phyloP scores from a whole-genome alignment of 2,888 invertebrate species.

The Drosophila stalkeri region DNA sequence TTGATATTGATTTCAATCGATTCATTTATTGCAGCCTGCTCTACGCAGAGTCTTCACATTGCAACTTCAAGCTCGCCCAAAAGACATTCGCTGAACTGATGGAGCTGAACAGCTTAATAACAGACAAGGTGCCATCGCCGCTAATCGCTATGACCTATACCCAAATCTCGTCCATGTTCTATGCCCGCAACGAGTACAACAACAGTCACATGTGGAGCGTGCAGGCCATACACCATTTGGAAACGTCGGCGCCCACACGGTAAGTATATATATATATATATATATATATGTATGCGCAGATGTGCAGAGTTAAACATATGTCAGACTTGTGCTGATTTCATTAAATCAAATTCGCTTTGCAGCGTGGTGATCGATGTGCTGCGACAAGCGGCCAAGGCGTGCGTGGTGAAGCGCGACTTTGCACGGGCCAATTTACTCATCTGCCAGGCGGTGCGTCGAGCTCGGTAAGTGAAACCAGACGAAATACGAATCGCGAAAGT shows the following conservation, averaged over 20 bases:
- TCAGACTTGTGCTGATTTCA: neutral
- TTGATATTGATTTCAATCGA: neutral
- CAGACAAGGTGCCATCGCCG: conserved; percentile 83
- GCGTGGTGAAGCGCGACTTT: conserved; percentile 95
- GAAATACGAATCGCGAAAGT: neutral
- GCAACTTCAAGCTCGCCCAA: conserved; percentile 91
- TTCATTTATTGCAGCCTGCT: conserved; percentile 88
- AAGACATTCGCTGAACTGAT: conserved; percentile 89
- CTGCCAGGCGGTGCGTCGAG: conserved; percentile 90
- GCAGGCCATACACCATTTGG: conserved; percentile 90
- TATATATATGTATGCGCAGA: neutral
- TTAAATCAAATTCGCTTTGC: conserved; percentile 2
- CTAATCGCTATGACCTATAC: conserved; percentile 91
- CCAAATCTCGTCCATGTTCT: conserved; percentile 93
- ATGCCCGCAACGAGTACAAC: conserved; percentile 94
- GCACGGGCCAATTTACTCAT: conserved; percentile 92
- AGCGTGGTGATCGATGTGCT: conserved; percentile 92
- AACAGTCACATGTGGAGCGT: conserved; percentile 92
- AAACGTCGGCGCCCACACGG: conserved; percentile 88
- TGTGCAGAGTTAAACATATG: neutral
- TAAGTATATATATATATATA: conserved; percentile 62
- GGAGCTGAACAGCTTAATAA: conserved; percentile 86
- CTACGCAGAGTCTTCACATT: conserved; percentile 93
- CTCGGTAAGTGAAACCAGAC: conserved; percentile 73
- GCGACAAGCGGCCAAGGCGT: conserved; percentile 94